Evolutionary conservation across 1,140 invertebrate genomes (phyloP).

Genomic region (Drosophila bocki): DNA sequence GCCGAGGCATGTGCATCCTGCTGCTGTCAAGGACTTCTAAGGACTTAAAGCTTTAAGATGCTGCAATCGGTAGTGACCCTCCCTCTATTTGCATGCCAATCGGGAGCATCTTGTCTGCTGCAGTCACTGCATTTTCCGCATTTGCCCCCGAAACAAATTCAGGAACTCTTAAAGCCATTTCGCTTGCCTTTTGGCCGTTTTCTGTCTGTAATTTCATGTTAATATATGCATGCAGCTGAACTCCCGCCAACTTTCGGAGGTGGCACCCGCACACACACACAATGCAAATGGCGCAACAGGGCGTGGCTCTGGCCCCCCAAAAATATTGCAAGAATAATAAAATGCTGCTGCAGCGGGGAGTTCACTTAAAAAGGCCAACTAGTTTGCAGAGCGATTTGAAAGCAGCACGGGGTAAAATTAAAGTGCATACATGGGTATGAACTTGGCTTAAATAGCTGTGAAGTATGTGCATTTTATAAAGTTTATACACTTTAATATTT

Average conservation of each 20-base stretch:
- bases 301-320: conserved; percentile 13
- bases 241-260: conserved; percentile 23
- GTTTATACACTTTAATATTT: background rate
- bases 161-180: conserved; percentile 56
- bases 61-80: background rate
- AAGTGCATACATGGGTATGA: background rate
- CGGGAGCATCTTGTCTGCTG: conserved; percentile 34
- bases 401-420: conserved; percentile 2
- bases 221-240: conserved; percentile 67
- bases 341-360: conserved; percentile 41
- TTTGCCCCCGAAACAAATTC: conserved; percentile 35
- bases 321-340: conserved; percentile 62
- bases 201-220: conserved; percentile 69
- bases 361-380: conserved; percentile 60
- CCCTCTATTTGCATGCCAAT: conserved; percentile 43
- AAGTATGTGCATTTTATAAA: no score
- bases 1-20: background rate
- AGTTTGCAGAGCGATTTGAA: conserved; percentile 18
- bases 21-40: background rate
- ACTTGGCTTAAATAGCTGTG: conserved; percentile 4
- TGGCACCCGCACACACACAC: conserved; percentile 26
- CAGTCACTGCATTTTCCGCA: conserved; percentile 3
- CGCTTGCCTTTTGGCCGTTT: conserved; percentile 42
- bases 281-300: conserved; percentile 58
- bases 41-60: conserved; percentile 41